Evolutionary conservation across 2,797 vertebrate species (phyloP), one percentile per base, ranked within the genome.

Genomic region (Limnodromus scolopaceus): DNA sequence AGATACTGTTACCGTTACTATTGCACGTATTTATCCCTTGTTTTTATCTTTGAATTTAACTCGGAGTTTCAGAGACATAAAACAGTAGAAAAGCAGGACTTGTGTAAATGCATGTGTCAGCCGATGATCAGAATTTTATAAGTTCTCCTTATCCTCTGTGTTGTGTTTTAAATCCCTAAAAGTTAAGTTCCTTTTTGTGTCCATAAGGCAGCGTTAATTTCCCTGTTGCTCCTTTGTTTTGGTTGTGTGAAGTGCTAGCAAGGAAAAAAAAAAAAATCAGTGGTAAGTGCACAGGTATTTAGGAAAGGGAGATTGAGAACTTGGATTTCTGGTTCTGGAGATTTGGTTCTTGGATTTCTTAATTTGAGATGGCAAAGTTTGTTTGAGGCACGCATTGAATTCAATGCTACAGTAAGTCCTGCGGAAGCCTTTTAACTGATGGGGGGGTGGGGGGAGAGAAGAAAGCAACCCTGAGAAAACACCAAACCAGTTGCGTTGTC

Each of bases 371-470:
- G 27, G 28, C 45, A 13, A 4, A 53, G 6, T 49, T 65, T 39
- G 23, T 86, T 55, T 38, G 15, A 60, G 16, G 19, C 22, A 57
- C 27, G 46, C n/a, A 32, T 36, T 34, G 39, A 70, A 22, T 84
- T 20, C 38, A 6, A 0, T 2, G 3, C 36, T 48, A 3, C 30
- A 54, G 13, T 14, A n/a, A 57, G 25, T 54, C 11, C 28, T 14
- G 46, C 65, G 55, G 54, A 91, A 58, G 10, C 9, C 36, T 74
- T 87, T 25, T 38, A 48, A 53, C 13, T 20, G 49, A 17, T 27
- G 49, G 16, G 30, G 10, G 22, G 12, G 57, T 11, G n/a, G 32
- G 7, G 19, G n/a, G 39, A n/a, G n/a, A n/a, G 12, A 20, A 20
- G 4, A 1, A 18, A 43, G 17, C 22, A 9, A 30, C 28, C 19